These are phyloP conservation scores for Poecilia picta DNA, from an alignment of 2,797 vertebrate species.

Conservation along the genomic window DNA sequence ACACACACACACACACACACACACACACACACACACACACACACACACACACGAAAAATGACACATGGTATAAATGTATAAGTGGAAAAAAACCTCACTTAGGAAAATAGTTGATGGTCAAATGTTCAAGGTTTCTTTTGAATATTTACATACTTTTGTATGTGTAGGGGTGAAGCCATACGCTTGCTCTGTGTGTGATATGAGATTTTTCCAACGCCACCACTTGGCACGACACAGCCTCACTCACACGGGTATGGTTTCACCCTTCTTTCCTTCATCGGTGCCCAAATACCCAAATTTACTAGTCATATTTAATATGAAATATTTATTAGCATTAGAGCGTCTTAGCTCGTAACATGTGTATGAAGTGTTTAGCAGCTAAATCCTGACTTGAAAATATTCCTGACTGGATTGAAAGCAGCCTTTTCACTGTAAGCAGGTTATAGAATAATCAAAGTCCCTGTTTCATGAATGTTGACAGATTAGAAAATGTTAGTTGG, in stretches of 20 bases:
- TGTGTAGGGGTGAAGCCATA: conserved; percentile 86
- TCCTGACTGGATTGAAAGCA: conserved; percentile 2
- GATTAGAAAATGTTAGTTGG: conserved; percentile 12
- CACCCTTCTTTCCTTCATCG: conserved; percentile 47
- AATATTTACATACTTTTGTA: conserved; percentile 72
- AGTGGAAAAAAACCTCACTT: conserved; percentile 22
- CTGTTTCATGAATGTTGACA: conserved; percentile 11
- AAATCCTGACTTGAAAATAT: conserved; percentile 20
- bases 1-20: conserved; percentile 1
- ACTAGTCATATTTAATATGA: conserved; percentile 17
- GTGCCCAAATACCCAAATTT: conserved; percentile 48
- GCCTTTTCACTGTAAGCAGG: conserved; percentile 8
- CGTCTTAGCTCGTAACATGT: conserved; percentile 1
- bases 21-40: neutral
- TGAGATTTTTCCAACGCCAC: conserved; percentile 86
- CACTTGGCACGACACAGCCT: conserved; percentile 86
- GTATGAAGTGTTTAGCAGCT: conserved; percentile 11
- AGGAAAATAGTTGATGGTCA: conserved; percentile 52
- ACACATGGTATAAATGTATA: conserved; percentile 10
- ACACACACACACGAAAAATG: conserved; percentile 10
- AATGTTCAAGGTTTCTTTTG: conserved; percentile 52
- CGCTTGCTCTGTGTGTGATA: conserved; percentile 86
- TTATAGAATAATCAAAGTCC: neutral
- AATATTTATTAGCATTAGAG: conserved; percentile 2
- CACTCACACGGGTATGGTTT: conserved; percentile 84